Percentiles rank a stretch among this genome's conserved stretches.
These are phyloP conservation scores for Tragelaphus strepsiceros DNA, from an alignment of 2,113 vertebrate species.

Conservation along the genomic window DNA sequence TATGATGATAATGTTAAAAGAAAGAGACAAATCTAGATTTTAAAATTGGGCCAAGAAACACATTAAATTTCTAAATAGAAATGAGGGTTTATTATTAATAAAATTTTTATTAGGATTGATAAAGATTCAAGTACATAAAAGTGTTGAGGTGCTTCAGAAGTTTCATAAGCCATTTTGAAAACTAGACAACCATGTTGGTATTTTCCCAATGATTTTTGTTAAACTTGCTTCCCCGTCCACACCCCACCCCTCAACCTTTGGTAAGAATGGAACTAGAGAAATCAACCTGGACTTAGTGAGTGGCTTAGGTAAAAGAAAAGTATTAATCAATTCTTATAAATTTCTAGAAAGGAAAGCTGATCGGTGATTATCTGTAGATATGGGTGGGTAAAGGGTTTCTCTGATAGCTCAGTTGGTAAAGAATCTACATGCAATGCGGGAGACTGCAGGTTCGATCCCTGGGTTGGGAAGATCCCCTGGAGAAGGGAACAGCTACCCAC, in stretches of 20 bases:
- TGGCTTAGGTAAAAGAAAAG: neutral
- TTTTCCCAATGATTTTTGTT: neutral
- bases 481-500: neutral
- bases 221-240: fast-evolving
- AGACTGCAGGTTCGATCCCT: neutral
- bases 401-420: neutral
- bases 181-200: neutral
- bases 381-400: neutral
- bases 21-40: neutral
- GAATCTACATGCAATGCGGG: neutral
- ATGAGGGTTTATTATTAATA: neutral
- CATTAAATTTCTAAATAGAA: neutral
- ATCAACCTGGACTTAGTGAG: neutral
- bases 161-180: neutral
- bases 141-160: neutral
- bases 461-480: neutral
- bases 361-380: neutral
- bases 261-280: neutral
- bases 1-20: neutral
- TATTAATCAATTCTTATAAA: neutral
- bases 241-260: fast-evolving
- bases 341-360: constrained; percentile 18
- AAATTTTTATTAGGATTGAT: neutral
- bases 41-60: neutral
- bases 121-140: neutral